Evolutionary conservation across 2,113 vertebrate species (phyloP), one percentile per base, ranked within the genome.

Genomic region (Castor canadensis): DNA sequence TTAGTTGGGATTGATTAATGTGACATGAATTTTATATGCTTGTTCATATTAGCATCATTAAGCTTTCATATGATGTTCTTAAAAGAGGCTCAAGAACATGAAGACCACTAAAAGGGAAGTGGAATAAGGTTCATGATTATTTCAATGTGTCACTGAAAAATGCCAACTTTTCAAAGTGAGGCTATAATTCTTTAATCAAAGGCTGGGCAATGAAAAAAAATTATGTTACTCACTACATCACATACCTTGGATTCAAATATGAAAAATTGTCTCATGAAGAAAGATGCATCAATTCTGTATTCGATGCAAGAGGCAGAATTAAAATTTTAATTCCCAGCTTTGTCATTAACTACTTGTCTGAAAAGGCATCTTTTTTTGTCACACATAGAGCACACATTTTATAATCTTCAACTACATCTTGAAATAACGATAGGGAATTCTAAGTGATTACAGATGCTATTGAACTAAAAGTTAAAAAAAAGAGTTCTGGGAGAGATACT

Each of bases 131-230:
- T 96, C 60, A 62, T 93, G 69, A 91, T 91, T 89, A 95, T 95
- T 96, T 94, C 91, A 96, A 93, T 76, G 73, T 94, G 90, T 93
- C 94, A 89, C 60, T 95, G 66, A 93, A 96, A 96, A 95, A 93
- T 83, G 32, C 45, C 64, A 83, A 43, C n/a, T 95, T 94, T 97
- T 95, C 69, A 97, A 97, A 94, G 91, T 40, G 93, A 93, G 64
- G 24, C n/a, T 91, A 12, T 93, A 95, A 94, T 95, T 97, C 89
- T 96, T 96, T 96, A 97, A 95, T 96, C 94, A 95, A 97, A 97
- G 82, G 77, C 71, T 92, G 32, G 66, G 80, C 66, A 92, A 58
- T 92, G 64, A 94, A 77, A 85, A 83, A 94, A 97, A 95, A 94
- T 94, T 76, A 83, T 30, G 84, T 81, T 72, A 94, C 80, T 89